phyloP scores from a whole-genome alignment of 2,888 invertebrate genomes.

The Eledone cirrhosa region DNA sequence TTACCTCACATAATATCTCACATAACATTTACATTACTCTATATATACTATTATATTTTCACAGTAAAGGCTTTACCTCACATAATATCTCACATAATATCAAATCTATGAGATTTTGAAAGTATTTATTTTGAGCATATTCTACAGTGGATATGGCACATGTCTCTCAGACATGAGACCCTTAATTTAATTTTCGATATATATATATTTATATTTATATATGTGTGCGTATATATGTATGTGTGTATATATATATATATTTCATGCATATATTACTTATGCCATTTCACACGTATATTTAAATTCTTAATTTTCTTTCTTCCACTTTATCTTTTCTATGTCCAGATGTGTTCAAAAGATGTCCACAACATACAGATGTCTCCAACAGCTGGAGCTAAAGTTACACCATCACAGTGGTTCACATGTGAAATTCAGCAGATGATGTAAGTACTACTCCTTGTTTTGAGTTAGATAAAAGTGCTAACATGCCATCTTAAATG shows the following conservation, averaged over 20 bases:
- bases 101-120: too few relatives aligned
- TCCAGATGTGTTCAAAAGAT: constrained; percentile 27
- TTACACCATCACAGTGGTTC: constrained; percentile 45
- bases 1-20: too few relatives aligned
- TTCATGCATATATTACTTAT: not conserved
- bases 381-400: constrained; percentile 31
- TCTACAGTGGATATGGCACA: too few relatives aligned
- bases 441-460: constrained; percentile 53
- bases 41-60: too few relatives aligned
- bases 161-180: too few relatives aligned
- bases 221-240: not conserved
- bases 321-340: not conserved
- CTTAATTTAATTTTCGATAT: too few relatives aligned
- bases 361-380: constrained; percentile 29
- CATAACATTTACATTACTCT: too few relatives aligned
- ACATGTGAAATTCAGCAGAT: constrained; percentile 50
- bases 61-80: too few relatives aligned
- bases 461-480: too few relatives aligned
- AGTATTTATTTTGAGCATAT: too few relatives aligned
- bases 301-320: not conserved
- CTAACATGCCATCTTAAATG: too few relatives aligned
- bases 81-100: too few relatives aligned
- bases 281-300: not conserved
- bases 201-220: not conserved
- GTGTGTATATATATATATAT: not conserved